Conservation (phyloP, 2,888 invertebrate species). For the Zeuzera pyrina region DNA sequence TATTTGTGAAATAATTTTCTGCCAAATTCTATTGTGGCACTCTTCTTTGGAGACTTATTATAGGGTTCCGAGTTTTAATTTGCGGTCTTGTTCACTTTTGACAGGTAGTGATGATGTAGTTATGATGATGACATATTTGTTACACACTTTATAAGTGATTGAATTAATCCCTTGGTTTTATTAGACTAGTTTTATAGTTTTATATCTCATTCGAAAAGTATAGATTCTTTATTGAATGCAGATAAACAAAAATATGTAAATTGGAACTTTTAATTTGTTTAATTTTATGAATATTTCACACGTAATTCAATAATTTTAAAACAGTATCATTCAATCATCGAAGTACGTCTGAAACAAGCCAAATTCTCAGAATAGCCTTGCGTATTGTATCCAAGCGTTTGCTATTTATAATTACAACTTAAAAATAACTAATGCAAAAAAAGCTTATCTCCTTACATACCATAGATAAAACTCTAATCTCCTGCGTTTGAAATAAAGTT, state of each 20-base stretch:
- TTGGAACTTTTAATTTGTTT: too few relatives aligned
- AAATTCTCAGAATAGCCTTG: slow-evolving; percentile 60
- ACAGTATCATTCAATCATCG: slow-evolving; percentile 47
- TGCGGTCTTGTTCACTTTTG: not conserved
- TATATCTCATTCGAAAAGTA: too few relatives aligned
- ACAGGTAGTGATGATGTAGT: too few relatives aligned
- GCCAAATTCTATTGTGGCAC: too few relatives aligned
- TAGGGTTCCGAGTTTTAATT: not conserved
- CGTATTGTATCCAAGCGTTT: slow-evolving; percentile 62
- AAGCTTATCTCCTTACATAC: slow-evolving; percentile 29
- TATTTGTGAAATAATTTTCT: slow-evolving; percentile 54
- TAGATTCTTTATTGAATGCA: too few relatives aligned
- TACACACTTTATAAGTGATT: too few relatives aligned
- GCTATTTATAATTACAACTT: slow-evolving; percentile 67
- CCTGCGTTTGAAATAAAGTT: slow-evolving; percentile 29
- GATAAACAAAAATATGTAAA: too few relatives aligned
- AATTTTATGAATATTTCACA: slow-evolving; percentile 38
- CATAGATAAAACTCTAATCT: slow-evolving; percentile 24
- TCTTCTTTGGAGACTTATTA: too few relatives aligned
- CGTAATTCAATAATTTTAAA: slow-evolving; percentile 43
- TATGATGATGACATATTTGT: too few relatives aligned
- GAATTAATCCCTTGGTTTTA: too few relatives aligned
- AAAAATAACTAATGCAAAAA: slow-evolving; percentile 32
- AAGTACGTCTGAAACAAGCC: slow-evolving; percentile 51
- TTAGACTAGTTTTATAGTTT: too few relatives aligned